phyloP scores from a whole-genome alignment of 2,113 vertebrate species.

The Todiramphus chloris region DNA sequence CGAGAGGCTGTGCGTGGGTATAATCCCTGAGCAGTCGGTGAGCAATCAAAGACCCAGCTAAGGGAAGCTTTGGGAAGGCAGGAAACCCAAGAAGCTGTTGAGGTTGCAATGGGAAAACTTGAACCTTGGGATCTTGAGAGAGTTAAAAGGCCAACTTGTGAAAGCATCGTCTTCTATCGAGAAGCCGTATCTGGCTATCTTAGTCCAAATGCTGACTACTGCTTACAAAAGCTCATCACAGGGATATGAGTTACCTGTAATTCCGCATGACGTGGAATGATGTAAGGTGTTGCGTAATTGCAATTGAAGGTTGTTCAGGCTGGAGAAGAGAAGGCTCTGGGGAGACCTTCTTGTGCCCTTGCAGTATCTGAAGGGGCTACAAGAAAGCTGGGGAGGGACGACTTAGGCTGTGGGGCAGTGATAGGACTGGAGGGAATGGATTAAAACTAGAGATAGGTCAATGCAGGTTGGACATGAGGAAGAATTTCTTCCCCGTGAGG shows the following conservation, averaged over 20 bases:
- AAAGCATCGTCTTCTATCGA: neutral
- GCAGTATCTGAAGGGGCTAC: too few relatives aligned
- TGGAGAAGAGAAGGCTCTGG: too few relatives aligned
- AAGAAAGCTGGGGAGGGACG: too few relatives aligned
- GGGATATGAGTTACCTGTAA: neutral
- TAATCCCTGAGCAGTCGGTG: rapidly evolving
- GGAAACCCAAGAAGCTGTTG: neutral
- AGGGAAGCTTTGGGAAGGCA: neutral
- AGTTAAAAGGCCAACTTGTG: neutral
- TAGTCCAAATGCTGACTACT: neutral
- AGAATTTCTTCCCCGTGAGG: too few relatives aligned
- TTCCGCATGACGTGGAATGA: neutral
- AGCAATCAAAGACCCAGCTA: neutral
- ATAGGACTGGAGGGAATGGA: too few relatives aligned
- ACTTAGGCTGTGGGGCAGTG: too few relatives aligned
- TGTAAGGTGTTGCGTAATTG: neutral
- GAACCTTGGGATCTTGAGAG: neutral
- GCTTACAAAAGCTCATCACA: neutral
- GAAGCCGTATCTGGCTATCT: neutral
- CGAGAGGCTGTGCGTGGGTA: rapidly evolving
- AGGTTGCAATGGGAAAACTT: neutral
- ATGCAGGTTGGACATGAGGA: too few relatives aligned
- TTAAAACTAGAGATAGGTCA: too few relatives aligned
- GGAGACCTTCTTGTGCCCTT: too few relatives aligned
- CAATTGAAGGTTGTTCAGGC: too few relatives aligned